Conservation (phyloP, 2,888 invertebrate species). For the Seladonia tumulorum region DNA sequence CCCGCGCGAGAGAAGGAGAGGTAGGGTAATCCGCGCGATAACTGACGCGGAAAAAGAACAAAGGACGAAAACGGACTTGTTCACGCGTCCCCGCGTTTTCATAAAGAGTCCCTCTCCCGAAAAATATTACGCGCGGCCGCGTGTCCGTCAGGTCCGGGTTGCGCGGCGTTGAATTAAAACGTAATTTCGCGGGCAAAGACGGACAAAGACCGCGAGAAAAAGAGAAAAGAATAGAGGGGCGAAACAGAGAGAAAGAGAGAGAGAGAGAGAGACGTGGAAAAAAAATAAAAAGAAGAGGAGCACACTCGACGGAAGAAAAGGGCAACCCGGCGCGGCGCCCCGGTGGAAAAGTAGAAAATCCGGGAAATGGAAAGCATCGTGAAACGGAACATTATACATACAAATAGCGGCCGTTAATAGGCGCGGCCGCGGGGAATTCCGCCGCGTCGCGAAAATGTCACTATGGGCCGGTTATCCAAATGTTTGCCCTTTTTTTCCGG, state of each 20-base stretch:
- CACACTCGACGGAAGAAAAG: conserved; percentile 17
- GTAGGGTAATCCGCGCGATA: conserved; percentile 7
- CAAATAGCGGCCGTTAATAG: conserved; percentile 54
- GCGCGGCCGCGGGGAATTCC: conserved; percentile 12
- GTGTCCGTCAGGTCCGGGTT: conserved; percentile 43
- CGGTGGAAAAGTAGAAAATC: conserved; percentile 38
- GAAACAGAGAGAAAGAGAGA: not conserved
- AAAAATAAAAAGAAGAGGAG: not conserved
- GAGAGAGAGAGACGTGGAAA: not conserved
- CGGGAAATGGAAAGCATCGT: conserved; percentile 34
- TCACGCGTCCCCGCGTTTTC: conserved; percentile 29
- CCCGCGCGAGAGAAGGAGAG: too few species aligned
- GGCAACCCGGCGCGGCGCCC: conserved; percentile 1
- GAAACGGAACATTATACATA: conserved; percentile 51
- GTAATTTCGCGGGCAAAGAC: not conserved
- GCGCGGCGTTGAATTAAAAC: conserved; percentile 26
- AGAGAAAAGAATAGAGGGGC: too few species aligned
- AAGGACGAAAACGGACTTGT: conserved; percentile 16
- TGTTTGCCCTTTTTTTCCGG: conserved; percentile 29
- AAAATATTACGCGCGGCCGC: conserved; percentile 33
- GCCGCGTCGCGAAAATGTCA: conserved; percentile 19
- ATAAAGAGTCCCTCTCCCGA: conserved; percentile 10
- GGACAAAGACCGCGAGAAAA: not conserved
- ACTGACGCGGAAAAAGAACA: conserved; percentile 8
- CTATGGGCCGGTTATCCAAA: conserved; percentile 34